Conservation (phyloP, 2,797 vertebrate species). For the Hylomyscus alleni region DNA sequence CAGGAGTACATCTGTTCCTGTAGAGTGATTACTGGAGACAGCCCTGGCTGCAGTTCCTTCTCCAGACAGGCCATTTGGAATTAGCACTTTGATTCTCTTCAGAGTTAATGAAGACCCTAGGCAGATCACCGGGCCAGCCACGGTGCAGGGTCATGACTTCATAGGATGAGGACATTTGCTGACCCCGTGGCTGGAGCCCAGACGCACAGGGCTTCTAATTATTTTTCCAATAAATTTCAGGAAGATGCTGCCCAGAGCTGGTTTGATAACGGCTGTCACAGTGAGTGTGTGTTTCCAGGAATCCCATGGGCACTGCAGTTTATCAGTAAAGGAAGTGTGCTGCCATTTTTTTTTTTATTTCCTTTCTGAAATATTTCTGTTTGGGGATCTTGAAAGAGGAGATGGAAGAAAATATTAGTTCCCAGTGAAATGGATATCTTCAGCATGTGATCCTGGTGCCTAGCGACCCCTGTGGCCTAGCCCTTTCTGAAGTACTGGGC, state of each 20-base stretch:
- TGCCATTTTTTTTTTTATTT: neutral
- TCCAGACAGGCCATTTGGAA: no score
- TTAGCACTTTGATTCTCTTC: fast-evolving
- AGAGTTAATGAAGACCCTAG: neutral
- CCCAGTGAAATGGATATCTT: neutral
- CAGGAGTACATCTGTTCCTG: fast-evolving
- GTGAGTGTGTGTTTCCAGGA: fast-evolving
- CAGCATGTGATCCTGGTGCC: fast-evolving
- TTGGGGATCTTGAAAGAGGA: neutral
- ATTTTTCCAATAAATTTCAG: conserved; percentile 1
- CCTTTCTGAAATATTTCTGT: neutral
- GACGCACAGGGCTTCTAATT: neutral
- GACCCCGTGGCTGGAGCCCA: neutral
- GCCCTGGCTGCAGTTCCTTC: fast-evolving
- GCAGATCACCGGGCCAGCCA: neutral
- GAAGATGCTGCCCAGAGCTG: neutral
- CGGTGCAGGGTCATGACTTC: neutral
- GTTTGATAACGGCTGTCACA: neutral
- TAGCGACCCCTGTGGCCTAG: no score
- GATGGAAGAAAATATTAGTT: neutral
- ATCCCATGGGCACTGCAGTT: fast-evolving
- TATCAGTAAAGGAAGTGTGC: neutral
- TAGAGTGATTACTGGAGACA: neutral
- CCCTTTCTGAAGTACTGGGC: no score
- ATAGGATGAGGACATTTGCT: neutral